These are phyloP conservation scores for Onychostruthus taczanowskii DNA, from an alignment of 2,113 vertebrate species.

Conservation along the genomic window DNA sequence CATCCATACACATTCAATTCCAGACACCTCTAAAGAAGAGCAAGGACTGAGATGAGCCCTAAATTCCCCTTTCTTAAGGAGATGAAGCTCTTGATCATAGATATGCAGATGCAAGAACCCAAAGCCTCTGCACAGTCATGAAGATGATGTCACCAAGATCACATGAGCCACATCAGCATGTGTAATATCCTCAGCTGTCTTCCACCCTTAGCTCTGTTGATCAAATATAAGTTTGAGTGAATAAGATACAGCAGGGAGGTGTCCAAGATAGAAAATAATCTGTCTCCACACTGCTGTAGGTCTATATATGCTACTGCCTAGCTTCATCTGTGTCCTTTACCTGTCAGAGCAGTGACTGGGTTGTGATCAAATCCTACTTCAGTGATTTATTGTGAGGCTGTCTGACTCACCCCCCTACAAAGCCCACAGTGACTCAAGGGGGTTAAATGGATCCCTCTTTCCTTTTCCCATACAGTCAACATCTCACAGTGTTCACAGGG, in stretches of 20 bases:
- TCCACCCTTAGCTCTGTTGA: neutral
- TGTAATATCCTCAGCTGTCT: neutral
- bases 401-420: neutral
- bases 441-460: neutral
- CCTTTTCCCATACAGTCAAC: neutral
- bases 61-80: neutral
- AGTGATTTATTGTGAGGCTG: neutral
- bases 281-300: neutral
- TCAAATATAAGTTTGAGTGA: neutral
- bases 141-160: neutral
- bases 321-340: neutral
- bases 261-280: neutral
- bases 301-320: neutral
- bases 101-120: neutral
- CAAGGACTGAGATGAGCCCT: neutral
- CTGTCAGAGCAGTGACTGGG: neutral
- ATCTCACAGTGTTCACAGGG: neutral
- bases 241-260: neutral
- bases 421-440: neutral
- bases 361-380: neutral
- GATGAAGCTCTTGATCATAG: neutral
- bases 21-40: neutral
- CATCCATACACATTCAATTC: neutral
- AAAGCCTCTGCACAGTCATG: neutral
- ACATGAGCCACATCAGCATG: neutral